Evolutionary conservation across 53 echinoderm and acorn worm species (phyloP), one percentile per base, ranked within the genome.

Genomic region (Holothuria scabra): DNA sequence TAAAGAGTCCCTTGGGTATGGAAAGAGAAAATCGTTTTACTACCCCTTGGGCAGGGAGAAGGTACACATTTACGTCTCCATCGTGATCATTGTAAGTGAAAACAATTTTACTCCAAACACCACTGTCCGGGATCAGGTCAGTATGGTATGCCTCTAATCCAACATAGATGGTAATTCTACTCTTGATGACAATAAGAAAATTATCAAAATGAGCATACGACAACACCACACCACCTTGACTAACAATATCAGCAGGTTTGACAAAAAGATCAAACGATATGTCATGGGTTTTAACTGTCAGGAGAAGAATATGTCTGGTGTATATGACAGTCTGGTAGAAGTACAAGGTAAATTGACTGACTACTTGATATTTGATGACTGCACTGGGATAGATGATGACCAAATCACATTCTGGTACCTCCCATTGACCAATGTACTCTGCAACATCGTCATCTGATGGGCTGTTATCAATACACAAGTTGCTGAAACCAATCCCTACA

Each of bases 41-140:
- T 11, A 26, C 48, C 41, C 90, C 89, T 25, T 35, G 58, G 14
- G 92, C 57, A 48, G 88, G 66, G 33, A 90, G 82, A 30, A 88
- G 86, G 70, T 95, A 95, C 31, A 95, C 48, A 61, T 88, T 90
- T 16, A 90, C 30, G 34, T 95, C 90, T 25, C 86, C 88, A 59
- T 60, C 87, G 6, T 28, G 33, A 61, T 82, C 87, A 38, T 86
- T 84, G 75, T 92, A 95, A 19, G 90, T 92, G 18, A 93, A 25
- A 1, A 93, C 87, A 44, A 95, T 46, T 59, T 95, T 90, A 60
- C 86, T 88, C 95, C 95, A 95, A 55, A 66, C 61, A 38, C 76
- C 69, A 61, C 84, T 65, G 56, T 86, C 86, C 34, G 90, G 82
- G 29, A 85, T 80, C 56, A 95, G 76, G 46, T 87, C 64, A 56